phyloP scores from a whole-genome alignment of 2,113 vertebrate genomes.

The Aix galericulata region DNA sequence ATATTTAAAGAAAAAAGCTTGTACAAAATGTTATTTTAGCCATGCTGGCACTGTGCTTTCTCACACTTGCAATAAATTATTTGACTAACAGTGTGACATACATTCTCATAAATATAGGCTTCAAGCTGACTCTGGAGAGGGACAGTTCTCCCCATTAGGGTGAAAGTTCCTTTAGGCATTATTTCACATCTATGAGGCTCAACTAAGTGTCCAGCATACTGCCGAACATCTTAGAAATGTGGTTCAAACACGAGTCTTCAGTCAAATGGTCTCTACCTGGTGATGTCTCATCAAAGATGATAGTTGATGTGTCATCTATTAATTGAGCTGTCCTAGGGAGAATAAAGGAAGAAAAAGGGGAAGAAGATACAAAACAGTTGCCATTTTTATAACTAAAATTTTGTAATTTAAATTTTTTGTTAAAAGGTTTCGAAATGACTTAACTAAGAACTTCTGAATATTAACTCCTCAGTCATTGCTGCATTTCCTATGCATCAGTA shows the following conservation, averaged over 20 bases:
- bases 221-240: neutral
- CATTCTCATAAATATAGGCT: neutral
- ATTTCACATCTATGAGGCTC: neutral
- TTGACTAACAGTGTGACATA: neutral
- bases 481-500: neutral
- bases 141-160: neutral
- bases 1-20: neutral
- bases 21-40: neutral
- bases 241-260: neutral
- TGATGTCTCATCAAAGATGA: neutral
- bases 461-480: neutral
- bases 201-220: neutral
- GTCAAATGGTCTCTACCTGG: neutral
- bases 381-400: neutral
- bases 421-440: neutral
- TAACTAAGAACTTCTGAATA: neutral
- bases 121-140: neutral
- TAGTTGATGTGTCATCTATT: neutral
- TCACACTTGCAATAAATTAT: neutral
- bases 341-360: neutral
- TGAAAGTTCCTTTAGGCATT: neutral
- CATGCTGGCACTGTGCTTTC: neutral
- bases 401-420: neutral
- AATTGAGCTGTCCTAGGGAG: neutral
- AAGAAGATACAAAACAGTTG: neutral